Conservation (phyloP, 2,797 vertebrate species). For the Aselliscus stoliczkanus region DNA sequence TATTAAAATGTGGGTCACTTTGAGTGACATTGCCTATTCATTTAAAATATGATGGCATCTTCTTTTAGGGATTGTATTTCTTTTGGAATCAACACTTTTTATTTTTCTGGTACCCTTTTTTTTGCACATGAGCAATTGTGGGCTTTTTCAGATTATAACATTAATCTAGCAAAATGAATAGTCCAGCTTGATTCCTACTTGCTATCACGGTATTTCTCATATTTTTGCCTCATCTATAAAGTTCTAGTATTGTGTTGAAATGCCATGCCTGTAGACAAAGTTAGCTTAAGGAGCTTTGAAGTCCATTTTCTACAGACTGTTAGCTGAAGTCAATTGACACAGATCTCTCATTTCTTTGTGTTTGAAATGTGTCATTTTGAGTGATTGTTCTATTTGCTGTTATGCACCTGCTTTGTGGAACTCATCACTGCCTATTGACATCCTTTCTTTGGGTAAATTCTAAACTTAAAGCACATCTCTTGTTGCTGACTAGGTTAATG, state of each 20-base stretch:
- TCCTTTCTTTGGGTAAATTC: slow-evolving; percentile 31
- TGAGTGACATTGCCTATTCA: not conserved
- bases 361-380: slow-evolving; percentile 63
- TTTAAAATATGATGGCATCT: not conserved
- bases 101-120: not conserved
- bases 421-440: slow-evolving; percentile 52
- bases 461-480: slow-evolving; percentile 29
- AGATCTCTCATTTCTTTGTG: slow-evolving; percentile 47
- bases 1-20: slow-evolving; percentile 39
- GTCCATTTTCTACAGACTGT: slow-evolving; percentile 33
- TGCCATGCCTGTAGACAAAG: not conserved
- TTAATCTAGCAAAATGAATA: not conserved
- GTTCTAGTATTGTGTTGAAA: not conserved
- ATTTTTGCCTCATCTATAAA: not conserved
- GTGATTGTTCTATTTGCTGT: slow-evolving; percentile 58
- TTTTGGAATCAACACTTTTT: not conserved
- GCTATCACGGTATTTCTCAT: not conserved
- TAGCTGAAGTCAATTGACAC: slow-evolving; percentile 50
- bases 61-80: not conserved
- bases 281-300: not conserved
- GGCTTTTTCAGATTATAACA: not conserved
- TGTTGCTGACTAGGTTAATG: slow-evolving; percentile 41
- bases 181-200: not conserved
- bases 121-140: not conserved
- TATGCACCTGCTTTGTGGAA: slow-evolving; percentile 3